Evolutionary conservation across 2,797 vertebrate genomes (phyloP).

Genomic region (Buceros bicornis): DNA sequence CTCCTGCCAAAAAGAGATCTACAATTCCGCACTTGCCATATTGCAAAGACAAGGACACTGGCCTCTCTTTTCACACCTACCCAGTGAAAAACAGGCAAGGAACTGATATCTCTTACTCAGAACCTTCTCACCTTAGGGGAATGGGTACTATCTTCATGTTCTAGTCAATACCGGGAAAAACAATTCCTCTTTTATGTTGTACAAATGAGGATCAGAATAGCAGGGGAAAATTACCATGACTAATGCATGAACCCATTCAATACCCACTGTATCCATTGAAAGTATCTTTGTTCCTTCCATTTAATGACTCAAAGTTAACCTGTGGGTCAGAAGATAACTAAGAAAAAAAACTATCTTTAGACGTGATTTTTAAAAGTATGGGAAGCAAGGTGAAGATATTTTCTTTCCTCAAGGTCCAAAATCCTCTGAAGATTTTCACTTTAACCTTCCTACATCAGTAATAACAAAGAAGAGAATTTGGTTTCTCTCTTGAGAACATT

Average conservation of each 20-base stretch:
- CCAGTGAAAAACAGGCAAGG: not conserved
- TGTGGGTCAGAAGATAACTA: not conserved
- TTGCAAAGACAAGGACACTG: not conserved
- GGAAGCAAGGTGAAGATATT: not conserved
- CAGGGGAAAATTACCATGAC: not conserved
- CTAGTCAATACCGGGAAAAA: not conserved
- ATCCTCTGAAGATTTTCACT: not conserved
- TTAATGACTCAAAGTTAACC: slow-evolving; percentile 1
- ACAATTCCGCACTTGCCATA: not conserved
- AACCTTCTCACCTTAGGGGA: not conserved
- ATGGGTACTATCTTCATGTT: not conserved
- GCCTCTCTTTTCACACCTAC: not conserved
- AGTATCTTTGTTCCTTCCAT: not conserved
- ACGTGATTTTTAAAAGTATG: not conserved
- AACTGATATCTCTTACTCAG: not conserved
- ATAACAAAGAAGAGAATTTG: not conserved
- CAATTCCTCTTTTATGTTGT: not conserved
- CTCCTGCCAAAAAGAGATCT: not conserved
- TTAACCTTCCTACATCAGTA: not conserved
- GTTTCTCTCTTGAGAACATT: not conserved
- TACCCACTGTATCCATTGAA: not conserved
- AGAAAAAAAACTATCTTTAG: not conserved
- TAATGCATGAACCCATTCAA: not conserved
- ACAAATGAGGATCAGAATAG: not conserved
- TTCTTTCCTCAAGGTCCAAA: not conserved